These are phyloP conservation scores for Pangasius mekongensis DNA, from an alignment of 2,797 vertebrate species.

Conservation along the genomic window DNA sequence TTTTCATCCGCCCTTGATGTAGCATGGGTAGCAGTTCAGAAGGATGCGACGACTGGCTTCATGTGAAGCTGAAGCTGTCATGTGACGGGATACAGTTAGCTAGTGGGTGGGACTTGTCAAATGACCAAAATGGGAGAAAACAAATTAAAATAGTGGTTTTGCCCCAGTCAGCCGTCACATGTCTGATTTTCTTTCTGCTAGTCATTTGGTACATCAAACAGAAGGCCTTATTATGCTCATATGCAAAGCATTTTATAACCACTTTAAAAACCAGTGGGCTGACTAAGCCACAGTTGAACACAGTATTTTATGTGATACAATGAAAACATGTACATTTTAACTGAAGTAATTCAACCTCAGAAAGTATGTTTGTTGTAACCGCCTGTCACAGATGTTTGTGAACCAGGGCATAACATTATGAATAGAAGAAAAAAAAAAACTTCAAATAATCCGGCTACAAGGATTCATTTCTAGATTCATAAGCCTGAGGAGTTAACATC, in stretches of 20 bases:
- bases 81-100: background rate
- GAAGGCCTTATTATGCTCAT: conserved; percentile 70
- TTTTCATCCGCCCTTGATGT: background rate
- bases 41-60: conserved; percentile 1
- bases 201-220: conserved; percentile 65
- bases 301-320: conserved; percentile 18
- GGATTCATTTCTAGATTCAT: background rate
- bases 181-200: conserved; percentile 68
- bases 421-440: background rate
- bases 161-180: conserved; percentile 65
- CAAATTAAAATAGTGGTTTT: background rate
- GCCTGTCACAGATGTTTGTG: conserved; percentile 1
- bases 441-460: background rate
- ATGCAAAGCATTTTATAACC: conserved; percentile 59
- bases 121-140: background rate
- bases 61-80: background rate
- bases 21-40: conserved; percentile 7
- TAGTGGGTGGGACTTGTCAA: background rate
- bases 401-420: background rate
- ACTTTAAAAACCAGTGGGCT: conserved; percentile 57
- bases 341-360: conserved; percentile 15
- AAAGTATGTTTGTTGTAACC: background rate
- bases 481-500: background rate
- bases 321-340: conserved; percentile 10
- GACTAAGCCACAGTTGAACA: conserved; percentile 54